phyloP scores from a whole-genome alignment of 2,797 vertebrate species.

The Steatocranus sp. region DNA sequence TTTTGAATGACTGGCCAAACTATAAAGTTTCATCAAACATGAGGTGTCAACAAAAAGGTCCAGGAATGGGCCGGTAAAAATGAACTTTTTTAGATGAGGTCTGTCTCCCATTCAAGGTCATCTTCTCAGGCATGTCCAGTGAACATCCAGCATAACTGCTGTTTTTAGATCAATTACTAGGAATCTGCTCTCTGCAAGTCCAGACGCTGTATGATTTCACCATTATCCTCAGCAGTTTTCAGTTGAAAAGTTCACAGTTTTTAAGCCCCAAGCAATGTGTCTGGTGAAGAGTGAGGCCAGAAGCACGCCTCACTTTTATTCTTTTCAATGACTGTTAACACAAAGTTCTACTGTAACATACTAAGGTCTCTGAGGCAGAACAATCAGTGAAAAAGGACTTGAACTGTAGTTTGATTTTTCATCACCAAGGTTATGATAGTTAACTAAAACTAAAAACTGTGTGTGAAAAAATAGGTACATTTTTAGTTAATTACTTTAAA shows the following conservation, averaged over 20 bases:
- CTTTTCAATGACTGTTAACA: neutral
- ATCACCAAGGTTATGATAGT: neutral
- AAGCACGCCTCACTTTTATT: neutral
- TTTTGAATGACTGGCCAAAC: neutral
- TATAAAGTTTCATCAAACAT: neutral
- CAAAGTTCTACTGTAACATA: neutral
- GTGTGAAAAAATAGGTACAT: neutral
- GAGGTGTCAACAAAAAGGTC: neutral
- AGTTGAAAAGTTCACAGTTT: neutral
- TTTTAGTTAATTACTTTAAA: neutral
- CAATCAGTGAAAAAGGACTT: neutral
- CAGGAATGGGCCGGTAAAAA: neutral
- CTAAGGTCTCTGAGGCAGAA: neutral
- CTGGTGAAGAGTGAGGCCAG: neutral
- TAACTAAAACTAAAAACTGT: neutral
- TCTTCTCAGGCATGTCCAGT: neutral
- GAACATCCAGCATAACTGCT: neutral
- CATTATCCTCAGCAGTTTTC: neutral
- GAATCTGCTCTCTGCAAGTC: neutral
- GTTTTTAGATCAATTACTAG: neutral
- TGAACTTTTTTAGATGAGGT: neutral
- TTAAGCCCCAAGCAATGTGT: neutral
- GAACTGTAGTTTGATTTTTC: neutral
- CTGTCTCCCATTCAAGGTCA: neutral
- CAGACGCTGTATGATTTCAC: neutral